These are phyloP conservation scores for Falco biarmicus DNA, from an alignment of 2,797 vertebrate genomes.

Conservation along the genomic window DNA sequence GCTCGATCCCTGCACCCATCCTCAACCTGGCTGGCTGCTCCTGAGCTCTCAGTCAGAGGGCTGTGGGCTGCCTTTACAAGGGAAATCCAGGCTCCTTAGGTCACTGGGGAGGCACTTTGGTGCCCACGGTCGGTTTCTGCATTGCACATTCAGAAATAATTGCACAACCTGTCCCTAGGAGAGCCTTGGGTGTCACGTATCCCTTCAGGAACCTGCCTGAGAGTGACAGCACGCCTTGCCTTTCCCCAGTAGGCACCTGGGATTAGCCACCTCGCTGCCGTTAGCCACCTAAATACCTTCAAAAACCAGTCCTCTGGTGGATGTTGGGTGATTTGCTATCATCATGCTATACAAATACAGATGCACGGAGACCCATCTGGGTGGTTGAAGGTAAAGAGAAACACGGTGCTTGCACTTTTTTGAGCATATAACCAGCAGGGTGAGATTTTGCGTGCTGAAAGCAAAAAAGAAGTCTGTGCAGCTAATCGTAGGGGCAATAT, in stretches of 20 bases:
- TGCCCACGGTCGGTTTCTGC: not conserved
- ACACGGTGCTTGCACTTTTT: not conserved
- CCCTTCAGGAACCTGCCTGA: not conserved
- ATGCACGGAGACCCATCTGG: not conserved
- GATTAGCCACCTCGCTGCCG: not conserved
- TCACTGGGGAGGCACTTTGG: not conserved
- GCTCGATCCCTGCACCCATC: not conserved
- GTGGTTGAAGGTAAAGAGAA: not conserved
- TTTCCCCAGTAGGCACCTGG: not conserved
- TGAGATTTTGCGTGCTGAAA: not conserved
- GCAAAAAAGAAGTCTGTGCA: not conserved
- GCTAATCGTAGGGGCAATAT: constrained; percentile 5
- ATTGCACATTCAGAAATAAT: not conserved
- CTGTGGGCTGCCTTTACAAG: not conserved
- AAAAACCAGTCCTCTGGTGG: not conserved
- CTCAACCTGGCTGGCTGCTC: not conserved
- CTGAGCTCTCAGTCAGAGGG: not conserved
- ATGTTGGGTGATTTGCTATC: not conserved
- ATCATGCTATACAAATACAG: not conserved
- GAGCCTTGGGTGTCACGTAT: not conserved
- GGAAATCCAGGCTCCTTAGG: not conserved
- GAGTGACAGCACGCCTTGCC: accelerated
- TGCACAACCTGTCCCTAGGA: accelerated
- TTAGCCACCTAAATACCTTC: not conserved
- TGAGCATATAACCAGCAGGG: not conserved